phyloP scores from a whole-genome alignment of 2,888 invertebrate species.

The Drosophila siamana region DNA sequence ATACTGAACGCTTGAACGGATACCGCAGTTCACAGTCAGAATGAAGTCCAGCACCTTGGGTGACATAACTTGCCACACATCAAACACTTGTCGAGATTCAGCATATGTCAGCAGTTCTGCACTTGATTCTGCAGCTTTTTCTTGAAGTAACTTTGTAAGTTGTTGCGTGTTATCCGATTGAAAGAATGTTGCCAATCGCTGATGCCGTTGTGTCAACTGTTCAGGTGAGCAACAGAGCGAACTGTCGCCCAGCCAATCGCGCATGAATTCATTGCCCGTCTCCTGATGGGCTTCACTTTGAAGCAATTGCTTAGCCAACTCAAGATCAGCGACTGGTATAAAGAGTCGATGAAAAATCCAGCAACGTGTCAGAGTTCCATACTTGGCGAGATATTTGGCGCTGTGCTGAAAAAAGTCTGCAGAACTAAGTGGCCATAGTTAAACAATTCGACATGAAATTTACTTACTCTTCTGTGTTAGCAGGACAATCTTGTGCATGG shows the following conservation, averaged over 20 bases:
- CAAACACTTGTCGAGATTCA: conserved; percentile 31
- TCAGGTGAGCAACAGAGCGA: conserved; percentile 45
- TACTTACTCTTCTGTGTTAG: conserved; percentile 62
- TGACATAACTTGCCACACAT: conserved; percentile 52
- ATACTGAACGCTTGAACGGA: conserved; percentile 48
- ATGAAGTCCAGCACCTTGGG: conserved; percentile 44
- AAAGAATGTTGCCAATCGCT: conserved; percentile 40
- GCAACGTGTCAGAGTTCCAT: conserved; percentile 59
- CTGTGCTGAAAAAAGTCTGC: conserved; percentile 66
- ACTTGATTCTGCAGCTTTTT: conserved; percentile 34
- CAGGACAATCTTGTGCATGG: conserved; percentile 62
- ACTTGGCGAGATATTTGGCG: conserved; percentile 50
- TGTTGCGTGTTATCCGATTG: conserved; percentile 23
- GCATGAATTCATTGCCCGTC: conserved; percentile 61
- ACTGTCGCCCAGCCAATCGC: conserved; percentile 51
- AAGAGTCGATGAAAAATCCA: conserved; percentile 70
- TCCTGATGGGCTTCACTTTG: conserved; percentile 47
- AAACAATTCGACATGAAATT: no score
- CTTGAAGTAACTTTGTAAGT: conserved; percentile 33
- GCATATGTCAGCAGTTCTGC: conserved; percentile 20
- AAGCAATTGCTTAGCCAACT: conserved; percentile 55
- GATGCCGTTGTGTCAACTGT: conserved; percentile 55
- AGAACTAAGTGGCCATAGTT: background rate
- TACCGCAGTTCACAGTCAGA: conserved; percentile 50
- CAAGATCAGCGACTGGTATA: conserved; percentile 63